Percentiles rank a stretch among this genome's conserved stretches.
Conservation (phyloP, 1,140 invertebrate genomes). For the Neotoxoptera formosana region DNA sequence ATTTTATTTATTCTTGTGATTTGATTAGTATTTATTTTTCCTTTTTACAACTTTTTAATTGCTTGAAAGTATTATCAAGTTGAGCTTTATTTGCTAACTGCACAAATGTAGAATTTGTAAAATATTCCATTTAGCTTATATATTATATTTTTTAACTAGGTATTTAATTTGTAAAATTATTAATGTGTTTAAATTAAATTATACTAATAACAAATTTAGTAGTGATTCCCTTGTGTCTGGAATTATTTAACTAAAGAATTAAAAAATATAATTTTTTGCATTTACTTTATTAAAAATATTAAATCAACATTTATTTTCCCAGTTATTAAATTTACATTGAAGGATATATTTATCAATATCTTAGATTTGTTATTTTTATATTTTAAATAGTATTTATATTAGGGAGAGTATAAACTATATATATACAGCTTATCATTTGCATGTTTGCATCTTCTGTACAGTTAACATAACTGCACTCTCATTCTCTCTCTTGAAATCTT, state of each 20-base stretch:
- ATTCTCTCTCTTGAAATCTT: not conserved
- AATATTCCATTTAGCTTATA: not conserved
- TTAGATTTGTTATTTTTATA: not conserved
- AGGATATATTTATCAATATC: not conserved
- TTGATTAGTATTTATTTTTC: not conserved
- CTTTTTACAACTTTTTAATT: conserved; percentile 9
- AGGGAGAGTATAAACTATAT: not conserved
- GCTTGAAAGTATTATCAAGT: conserved; percentile 19
- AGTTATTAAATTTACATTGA: not conserved
- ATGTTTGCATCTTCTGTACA: conserved; percentile 37
- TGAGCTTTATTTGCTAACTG: conserved; percentile 35
- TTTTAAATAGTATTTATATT: not conserved
- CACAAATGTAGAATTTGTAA: conserved; percentile 11
- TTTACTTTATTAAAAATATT: not conserved
- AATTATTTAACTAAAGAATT: not conserved
- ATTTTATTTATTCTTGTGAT: conserved; percentile 45
- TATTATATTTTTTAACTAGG: not conserved
- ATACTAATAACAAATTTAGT: not conserved
- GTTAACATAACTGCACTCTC: conserved; percentile 26
- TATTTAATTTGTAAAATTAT: not conserved
- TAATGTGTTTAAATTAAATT: not conserved
- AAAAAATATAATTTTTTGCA: not conserved
- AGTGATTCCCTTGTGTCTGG: not conserved
- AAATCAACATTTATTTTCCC: not conserved
- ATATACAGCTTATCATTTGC: conserved; percentile 48